A percentile compares a stretch with the other conserved stretches of the same genome.
These are phyloP conservation scores for Desmophyllum pertusum DNA, from an alignment of 92 coral and sea anemone species.

Conservation along the genomic window DNA sequence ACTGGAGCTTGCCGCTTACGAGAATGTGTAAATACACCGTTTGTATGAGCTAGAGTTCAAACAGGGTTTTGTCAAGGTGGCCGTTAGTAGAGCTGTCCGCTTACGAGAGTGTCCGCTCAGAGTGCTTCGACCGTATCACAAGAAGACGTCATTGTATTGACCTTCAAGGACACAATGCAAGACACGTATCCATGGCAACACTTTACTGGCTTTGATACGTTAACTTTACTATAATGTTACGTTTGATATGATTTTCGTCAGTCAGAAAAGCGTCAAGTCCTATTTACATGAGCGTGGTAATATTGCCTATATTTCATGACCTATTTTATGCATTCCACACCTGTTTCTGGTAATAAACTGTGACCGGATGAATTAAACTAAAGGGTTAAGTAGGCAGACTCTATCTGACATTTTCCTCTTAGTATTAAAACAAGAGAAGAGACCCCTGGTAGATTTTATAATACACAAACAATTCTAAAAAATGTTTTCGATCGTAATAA, in stretches of 20 bases:
- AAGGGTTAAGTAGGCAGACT: background rate
- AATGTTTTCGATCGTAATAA: background rate
- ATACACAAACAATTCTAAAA: background rate
- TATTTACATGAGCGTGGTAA: background rate
- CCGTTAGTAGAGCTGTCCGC: too few relatives aligned
- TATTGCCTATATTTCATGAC: background rate
- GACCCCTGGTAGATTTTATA: background rate
- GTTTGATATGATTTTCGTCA: background rate
- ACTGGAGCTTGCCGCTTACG: too few relatives aligned
- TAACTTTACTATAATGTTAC: background rate
- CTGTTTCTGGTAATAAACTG: background rate
- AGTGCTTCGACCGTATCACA: too few relatives aligned
- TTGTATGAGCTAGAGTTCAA: too few relatives aligned
- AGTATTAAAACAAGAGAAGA: background rate
- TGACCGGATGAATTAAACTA: background rate
- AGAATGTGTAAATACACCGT: too few relatives aligned
- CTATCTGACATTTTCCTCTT: background rate
- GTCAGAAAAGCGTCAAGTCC: background rate
- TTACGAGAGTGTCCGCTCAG: too few relatives aligned
- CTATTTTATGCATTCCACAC: background rate
- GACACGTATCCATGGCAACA: background rate
- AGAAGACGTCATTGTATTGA: background rate
- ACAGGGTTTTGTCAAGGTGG: too few relatives aligned
- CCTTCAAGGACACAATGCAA: background rate
- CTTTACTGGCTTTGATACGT: background rate